Conservation (phyloP, 2,797 vertebrate genomes). For the Cossypha dichroa region DNA sequence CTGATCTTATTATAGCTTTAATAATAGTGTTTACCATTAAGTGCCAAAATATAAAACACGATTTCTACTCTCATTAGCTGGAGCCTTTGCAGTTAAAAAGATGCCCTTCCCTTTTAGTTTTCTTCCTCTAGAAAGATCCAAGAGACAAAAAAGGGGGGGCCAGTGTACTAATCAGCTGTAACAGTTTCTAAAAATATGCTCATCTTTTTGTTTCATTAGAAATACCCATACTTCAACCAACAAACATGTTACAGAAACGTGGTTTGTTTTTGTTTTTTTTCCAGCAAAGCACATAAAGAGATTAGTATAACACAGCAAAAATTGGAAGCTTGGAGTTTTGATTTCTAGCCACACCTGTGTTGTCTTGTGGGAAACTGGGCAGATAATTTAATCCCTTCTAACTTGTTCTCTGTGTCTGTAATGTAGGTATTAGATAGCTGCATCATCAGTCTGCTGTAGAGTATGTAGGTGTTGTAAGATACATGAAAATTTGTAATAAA, state of each 20-base stretch:
- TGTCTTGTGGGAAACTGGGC: constrained; percentile 18
- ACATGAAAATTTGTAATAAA: constrained; percentile 11
- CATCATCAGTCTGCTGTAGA: background rate
- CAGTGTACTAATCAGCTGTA: background rate
- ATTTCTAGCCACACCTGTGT: background rate
- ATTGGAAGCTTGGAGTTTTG: background rate
- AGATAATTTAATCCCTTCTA: constrained; percentile 25
- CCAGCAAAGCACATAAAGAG: background rate
- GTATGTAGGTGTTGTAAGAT: constrained; percentile 2
- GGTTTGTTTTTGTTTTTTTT: background rate
- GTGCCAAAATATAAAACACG: constrained; percentile 18
- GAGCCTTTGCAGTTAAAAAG: constrained; percentile 13
- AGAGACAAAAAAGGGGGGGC: background rate
- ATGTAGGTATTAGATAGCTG: background rate
- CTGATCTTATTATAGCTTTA: constrained; percentile 55
- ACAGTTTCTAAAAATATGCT: background rate
- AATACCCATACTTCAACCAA: background rate
- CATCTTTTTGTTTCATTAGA: background rate
- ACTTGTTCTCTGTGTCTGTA: constrained; percentile 21
- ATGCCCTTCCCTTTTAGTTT: background rate
- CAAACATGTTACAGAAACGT: background rate
- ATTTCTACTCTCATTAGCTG: constrained; percentile 43
- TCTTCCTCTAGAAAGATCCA: background rate
- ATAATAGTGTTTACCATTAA: constrained; percentile 41
- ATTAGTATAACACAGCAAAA: background rate